Percentiles rank a stretch among this genome's conserved stretches.
Conservation (phyloP, 2,113 vertebrate genomes). For the Capra hircus region DNA sequence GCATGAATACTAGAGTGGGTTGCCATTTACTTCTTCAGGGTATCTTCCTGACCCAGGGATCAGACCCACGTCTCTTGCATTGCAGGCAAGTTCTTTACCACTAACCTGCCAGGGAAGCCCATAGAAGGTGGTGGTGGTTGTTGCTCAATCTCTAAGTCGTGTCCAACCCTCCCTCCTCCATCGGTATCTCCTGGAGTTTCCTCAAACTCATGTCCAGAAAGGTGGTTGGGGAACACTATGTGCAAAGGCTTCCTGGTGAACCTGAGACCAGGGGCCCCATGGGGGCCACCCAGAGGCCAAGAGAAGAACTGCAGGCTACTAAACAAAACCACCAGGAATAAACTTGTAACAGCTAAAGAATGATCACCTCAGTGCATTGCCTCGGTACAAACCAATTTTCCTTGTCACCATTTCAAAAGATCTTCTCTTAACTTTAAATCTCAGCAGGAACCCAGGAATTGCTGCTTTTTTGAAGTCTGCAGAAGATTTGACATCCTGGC, state of each 20-base stretch:
- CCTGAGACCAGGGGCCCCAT: neutral
- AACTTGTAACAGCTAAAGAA: neutral
- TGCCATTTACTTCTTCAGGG: neutral
- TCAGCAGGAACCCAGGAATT: neutral
- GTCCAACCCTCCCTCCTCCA: neutral
- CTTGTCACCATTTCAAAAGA: neutral
- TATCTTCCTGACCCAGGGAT: neutral
- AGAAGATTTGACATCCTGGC: neutral
- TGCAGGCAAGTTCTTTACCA: neutral
- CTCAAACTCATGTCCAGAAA: neutral
- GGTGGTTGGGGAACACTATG: neutral
- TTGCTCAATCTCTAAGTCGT: neutral
- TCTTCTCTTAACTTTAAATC: neutral
- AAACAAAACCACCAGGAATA: neutral
- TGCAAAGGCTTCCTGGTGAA: neutral
- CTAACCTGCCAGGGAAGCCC: neutral
- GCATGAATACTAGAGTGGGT: neutral
- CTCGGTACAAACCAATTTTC: neutral
- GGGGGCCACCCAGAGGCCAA: neutral
- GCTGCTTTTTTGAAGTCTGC: neutral
- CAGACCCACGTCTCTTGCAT: neutral
- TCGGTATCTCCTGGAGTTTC: neutral
- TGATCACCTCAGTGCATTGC: neutral
- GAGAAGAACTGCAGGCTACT: neutral
- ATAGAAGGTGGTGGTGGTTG: neutral